Evolutionary conservation across 2,888 invertebrate species (phyloP).

Genomic region (Diaprepes abbreviatus): DNA sequence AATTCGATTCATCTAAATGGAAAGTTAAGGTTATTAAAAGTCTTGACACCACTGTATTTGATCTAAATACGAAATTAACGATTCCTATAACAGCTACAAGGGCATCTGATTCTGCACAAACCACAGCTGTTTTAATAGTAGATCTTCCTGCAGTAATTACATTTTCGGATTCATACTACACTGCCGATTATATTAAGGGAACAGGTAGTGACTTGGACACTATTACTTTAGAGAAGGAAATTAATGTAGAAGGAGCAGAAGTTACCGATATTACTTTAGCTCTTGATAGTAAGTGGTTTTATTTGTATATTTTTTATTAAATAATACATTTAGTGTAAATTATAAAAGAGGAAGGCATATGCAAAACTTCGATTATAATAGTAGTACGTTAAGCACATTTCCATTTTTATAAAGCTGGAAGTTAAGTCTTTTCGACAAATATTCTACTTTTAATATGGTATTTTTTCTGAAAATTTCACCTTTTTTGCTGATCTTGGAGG

Average conservation of each 20-base stretch:
- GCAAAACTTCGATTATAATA: no score
- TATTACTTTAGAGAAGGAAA: slow-evolving; percentile 33
- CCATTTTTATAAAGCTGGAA: no score
- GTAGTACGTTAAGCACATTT: no score
- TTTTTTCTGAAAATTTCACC: no score
- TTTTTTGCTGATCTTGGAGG: no score
- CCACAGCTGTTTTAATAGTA: slow-evolving; percentile 38
- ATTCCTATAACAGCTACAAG: slow-evolving; percentile 41
- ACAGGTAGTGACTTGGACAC: slow-evolving; percentile 9
- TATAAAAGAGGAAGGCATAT: no score
- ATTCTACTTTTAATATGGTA: no score
- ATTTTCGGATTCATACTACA: slow-evolving; percentile 44
- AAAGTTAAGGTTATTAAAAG: neutral
- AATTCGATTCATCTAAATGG: neutral
- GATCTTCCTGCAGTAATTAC: slow-evolving; percentile 40
- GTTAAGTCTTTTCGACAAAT: no score
- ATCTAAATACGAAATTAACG: slow-evolving; percentile 6
- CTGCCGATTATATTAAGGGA: slow-evolving; percentile 36
- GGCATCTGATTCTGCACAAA: neutral
- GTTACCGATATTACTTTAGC: slow-evolving; percentile 8
- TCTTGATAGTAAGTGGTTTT: slow-evolving; percentile 36
- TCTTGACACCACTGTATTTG: slow-evolving; percentile 6
- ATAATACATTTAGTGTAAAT: no score
- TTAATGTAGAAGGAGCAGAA: slow-evolving; percentile 39
- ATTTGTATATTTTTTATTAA: no score